Percentiles rank a stretch among this genome's conserved stretches.
Evolutionary conservation across 2,888 invertebrate species (phyloP).

Genomic region (Sericinus montela): DNA sequence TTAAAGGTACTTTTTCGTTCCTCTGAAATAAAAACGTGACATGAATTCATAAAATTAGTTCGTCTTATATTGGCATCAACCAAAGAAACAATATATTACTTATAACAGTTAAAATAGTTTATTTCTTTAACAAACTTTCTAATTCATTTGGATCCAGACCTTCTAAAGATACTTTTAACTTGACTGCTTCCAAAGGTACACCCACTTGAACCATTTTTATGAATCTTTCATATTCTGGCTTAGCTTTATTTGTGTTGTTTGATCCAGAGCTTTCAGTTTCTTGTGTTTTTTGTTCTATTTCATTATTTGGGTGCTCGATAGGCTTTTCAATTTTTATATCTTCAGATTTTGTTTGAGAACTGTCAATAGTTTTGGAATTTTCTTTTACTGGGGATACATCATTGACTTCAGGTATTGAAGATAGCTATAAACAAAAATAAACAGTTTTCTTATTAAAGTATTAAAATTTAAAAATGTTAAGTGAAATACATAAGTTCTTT

Average conservation of each 20-base stretch:
- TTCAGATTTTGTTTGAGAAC: slow-evolving; percentile 22
- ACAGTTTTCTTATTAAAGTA: too few relatives aligned
- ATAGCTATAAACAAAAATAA: slow-evolving; percentile 66
- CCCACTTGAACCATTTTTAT: slow-evolving; percentile 95
- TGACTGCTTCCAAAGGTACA: slow-evolving; percentile 90
- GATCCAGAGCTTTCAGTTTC: slow-evolving; percentile 3
- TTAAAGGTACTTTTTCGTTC: too few relatives aligned
- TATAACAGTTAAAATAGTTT: slow-evolving; percentile 2
- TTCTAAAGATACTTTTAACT: slow-evolving; percentile 89
- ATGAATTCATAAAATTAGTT: too few relatives aligned
- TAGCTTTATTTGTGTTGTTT: slow-evolving; percentile 55
- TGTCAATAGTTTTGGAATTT: slow-evolving; percentile 6
- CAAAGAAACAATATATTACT: too few relatives aligned
- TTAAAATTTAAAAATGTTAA: too few relatives aligned
- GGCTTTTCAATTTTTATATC: slow-evolving; percentile 21
- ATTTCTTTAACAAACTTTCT: slow-evolving; percentile 64
- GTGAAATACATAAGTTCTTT: too few relatives aligned
- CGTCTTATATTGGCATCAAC: too few relatives aligned
- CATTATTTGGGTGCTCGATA: slow-evolving; percentile 9
- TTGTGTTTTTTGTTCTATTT: slow-evolving; percentile 9
- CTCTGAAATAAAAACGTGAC: too few relatives aligned
- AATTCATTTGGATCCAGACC: slow-evolving; percentile 88
- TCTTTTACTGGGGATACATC: slow-evolving; percentile 15
- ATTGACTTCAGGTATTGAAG: slow-evolving; percentile 73
- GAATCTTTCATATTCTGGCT: slow-evolving; percentile 86